Conservation (phyloP, 35 echinoderm and acorn worm species). For the Chiridota heheva region DNA sequence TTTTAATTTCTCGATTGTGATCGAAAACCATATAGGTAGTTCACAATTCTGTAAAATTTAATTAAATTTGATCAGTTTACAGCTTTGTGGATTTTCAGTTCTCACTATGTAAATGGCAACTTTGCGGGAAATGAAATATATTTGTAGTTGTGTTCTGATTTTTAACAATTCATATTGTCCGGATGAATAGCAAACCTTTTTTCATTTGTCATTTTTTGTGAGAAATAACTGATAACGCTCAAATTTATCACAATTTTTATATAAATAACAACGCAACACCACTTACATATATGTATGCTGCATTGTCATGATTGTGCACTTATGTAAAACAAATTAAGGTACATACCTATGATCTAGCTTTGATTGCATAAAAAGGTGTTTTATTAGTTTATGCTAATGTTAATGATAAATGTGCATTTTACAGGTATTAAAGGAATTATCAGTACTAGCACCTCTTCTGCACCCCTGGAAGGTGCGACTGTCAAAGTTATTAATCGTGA, state of each 20-base stretch:
- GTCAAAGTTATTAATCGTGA: constrained; percentile 59
- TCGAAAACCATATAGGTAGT: too few species aligned
- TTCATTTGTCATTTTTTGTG: too few species aligned
- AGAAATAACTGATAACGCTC: too few species aligned
- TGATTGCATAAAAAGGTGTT: background rate
- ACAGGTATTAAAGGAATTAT: constrained; percentile 77
- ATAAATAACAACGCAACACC: background rate
- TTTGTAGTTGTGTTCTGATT: too few species aligned
- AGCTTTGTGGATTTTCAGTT: too few species aligned
- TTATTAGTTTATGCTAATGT: background rate
- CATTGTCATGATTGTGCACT: background rate
- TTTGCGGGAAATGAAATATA: too few species aligned
- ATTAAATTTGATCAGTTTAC: too few species aligned
- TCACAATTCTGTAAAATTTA: too few species aligned
- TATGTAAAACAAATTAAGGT: background rate
- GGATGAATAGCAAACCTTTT: too few species aligned
- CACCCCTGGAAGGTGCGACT: constrained; percentile 33
- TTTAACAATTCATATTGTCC: too few species aligned
- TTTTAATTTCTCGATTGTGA: too few species aligned
- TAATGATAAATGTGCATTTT: background rate
- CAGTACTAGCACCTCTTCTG: background rate
- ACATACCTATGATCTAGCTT: background rate
- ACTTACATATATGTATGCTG: background rate
- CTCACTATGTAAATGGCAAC: too few species aligned
- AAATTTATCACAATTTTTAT: background rate